A percentile compares a stretch with the other conserved stretches of the same genome.
These are phyloP conservation scores for Pristis pectinata DNA, from an alignment of 2,797 vertebrate species.

Conservation along the genomic window DNA sequence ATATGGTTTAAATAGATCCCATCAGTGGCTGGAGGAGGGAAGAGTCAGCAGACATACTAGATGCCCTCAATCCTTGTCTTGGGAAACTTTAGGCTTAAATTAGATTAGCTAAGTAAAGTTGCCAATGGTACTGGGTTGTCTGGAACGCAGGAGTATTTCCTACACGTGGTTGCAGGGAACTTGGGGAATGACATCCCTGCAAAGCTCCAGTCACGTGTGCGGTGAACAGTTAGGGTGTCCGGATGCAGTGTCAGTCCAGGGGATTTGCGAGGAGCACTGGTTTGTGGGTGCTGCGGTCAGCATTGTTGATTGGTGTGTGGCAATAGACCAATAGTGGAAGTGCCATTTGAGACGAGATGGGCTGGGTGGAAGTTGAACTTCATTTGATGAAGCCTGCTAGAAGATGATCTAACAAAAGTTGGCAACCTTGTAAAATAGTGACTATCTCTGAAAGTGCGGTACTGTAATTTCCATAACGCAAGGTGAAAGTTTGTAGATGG, in stretches of 20 bases:
- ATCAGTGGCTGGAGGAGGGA: no score
- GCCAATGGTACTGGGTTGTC: not conserved
- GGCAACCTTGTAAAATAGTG: not conserved
- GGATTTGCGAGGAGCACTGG: no score
- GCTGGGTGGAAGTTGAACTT: not conserved
- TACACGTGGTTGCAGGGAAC: not conserved
- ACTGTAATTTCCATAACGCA: not conserved
- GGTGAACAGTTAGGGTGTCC: no score
- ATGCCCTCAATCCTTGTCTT: not conserved
- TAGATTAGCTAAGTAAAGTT: not conserved
- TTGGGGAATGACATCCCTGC: not conserved
- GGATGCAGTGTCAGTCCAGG: not conserved
- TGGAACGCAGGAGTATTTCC: not conserved
- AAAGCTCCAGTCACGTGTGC: not conserved
- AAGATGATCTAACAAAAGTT: not conserved
- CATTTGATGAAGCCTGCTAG: not conserved
- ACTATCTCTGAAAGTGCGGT: not conserved
- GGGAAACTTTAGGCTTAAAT: not conserved
- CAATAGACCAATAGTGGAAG: not conserved
- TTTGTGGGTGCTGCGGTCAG: not conserved
- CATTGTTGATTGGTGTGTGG: not conserved
- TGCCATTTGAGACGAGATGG: no score
- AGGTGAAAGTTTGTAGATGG: not conserved
- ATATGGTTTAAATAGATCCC: constrained; percentile 10
- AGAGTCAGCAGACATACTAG: not conserved